phyloP scores from a whole-genome alignment of 2,888 invertebrate species.

The Halictus quadricinctus region DNA sequence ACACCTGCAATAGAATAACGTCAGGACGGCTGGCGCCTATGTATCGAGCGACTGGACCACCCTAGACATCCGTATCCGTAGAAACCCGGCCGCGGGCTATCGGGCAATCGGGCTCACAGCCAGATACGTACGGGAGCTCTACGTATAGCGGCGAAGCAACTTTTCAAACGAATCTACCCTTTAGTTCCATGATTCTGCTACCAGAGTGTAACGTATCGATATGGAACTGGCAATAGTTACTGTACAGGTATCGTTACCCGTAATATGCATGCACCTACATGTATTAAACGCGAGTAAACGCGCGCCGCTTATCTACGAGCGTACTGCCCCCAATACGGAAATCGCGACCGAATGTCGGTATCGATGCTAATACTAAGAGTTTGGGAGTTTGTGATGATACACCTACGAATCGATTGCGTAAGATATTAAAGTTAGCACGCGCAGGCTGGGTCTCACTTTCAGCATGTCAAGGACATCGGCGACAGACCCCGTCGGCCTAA shows the following conservation, averaged over 20 bases:
- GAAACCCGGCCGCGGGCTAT: constrained; percentile 30
- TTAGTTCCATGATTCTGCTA: not conserved
- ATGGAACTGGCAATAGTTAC: too few relatives aligned
- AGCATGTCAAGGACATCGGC: constrained; percentile 78
- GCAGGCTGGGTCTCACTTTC: constrained; percentile 74
- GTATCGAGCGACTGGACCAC: constrained; percentile 53
- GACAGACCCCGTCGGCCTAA: constrained; percentile 73
- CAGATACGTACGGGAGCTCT: not conserved
- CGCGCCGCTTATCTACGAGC: not conserved
- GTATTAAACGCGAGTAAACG: not conserved
- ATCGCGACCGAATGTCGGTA: not conserved
- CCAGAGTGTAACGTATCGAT: not conserved
- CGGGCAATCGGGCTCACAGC: constrained; percentile 40
- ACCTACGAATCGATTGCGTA: constrained; percentile 71
- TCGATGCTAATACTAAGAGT: constrained; percentile 33
- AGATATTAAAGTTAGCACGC: constrained; percentile 70
- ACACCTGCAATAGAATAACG: constrained; percentile 67
- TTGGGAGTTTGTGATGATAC: constrained; percentile 57
- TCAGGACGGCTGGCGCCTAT: constrained; percentile 72
- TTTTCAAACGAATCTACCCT: not conserved
- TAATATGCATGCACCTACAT: not conserved
- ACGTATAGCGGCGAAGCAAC: not conserved
- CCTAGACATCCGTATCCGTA: constrained; percentile 11
- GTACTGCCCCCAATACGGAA: not conserved
- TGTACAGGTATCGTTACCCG: not conserved